Evolutionary conservation across 2,797 vertebrate species (phyloP), one percentile per base, ranked within the genome.

Genomic region (Thalassophryne amazonica): DNA sequence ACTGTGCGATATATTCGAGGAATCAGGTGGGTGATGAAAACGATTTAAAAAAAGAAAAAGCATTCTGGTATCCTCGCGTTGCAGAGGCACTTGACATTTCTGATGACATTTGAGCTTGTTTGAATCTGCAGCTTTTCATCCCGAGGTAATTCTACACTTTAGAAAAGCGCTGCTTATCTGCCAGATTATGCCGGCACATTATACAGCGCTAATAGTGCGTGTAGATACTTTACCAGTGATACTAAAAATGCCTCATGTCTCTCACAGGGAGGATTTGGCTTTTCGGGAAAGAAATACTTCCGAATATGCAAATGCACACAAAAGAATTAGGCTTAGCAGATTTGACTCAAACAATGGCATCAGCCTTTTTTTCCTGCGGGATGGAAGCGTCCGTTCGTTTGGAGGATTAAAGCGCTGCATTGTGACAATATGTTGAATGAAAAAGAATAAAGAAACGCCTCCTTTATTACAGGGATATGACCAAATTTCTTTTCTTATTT

Each of bases 211-310:
- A 94, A 93, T 93, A 93, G 88, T 86, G 92, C 91, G 91, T 92
- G 91, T 88, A 93, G 91, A 93, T 92, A 90, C 91, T 90, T 88
- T 88, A 91, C 90, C 92, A 94, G 90, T 90, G 90, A 93, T 92
- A 92, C 92, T 62, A 92, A 81, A 91, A 93, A 91, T 81, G 87
- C 82, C 90, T 90, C 76, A 82, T 91, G 30, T 76, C 78, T 89
- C 89, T 92, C 92, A 92, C 81, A 84, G 88, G 88, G 77, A 92
- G 91, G 91, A 94, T 93, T 93, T 93, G 90, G 85, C 74, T 86
- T 86, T 86, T 91, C 47, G 16, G 86, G 89, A 81, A 92, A 93
- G 89, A 90, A 92, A 93, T 91, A 90, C 91, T 93, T 92, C 91
- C 89, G 88, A 91, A 90, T 93, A 93, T 94, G 93, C 91, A 94